Evolutionary conservation across 2,797 vertebrate species (phyloP), one percentile per base, ranked within the genome.

Genomic region (Gastrophryne carolinensis): DNA sequence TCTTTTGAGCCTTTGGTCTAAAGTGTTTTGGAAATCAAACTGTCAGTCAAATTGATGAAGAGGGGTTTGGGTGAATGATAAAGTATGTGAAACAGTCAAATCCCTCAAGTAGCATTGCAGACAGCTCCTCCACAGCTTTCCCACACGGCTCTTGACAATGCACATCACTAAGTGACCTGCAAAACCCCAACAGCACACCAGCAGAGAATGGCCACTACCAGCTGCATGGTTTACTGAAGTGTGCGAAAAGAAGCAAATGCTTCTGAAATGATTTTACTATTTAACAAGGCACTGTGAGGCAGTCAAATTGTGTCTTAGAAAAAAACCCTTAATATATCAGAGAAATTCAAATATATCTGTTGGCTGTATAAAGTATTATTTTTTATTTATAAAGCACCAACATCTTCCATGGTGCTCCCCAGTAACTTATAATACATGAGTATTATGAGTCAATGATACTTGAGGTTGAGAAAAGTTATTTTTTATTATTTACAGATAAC

Each of bases 11-110:
- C 63, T 37, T 68, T 15, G 62, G 32, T 70, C 49, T 56, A 70
- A 70, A 68, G 21, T 26, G 47, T 70, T 56, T 41, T 30, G 19
- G 23, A 75, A 53, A 52, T 53, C 57, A 49, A 61, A 39, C 37
- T 35, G 15, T 15, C 56, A 54, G 49, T 35, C 49, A 77, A 77
- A 77, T 57, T 63, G 66, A 57, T 77, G 35, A 77, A 77, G 66
- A 80, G 4, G 53, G 30, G 10, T 79, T 76, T 5, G 26, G 75
- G 39, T 60, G 61, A 79, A 35, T 58, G 64, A 75, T 27, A 78
- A 56, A 57, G 34, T 49, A 56, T 70, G 47, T 52, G 32, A 24
- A 60, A 60, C 60, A 6, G 7, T 68, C 34, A 68, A 77, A 70
- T 69, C 47, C 32, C 34, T 69, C 30, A 63, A 76, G 57, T 72